Conservation (phyloP, 1,140 invertebrate species). For the Manduca sexta region DNA sequence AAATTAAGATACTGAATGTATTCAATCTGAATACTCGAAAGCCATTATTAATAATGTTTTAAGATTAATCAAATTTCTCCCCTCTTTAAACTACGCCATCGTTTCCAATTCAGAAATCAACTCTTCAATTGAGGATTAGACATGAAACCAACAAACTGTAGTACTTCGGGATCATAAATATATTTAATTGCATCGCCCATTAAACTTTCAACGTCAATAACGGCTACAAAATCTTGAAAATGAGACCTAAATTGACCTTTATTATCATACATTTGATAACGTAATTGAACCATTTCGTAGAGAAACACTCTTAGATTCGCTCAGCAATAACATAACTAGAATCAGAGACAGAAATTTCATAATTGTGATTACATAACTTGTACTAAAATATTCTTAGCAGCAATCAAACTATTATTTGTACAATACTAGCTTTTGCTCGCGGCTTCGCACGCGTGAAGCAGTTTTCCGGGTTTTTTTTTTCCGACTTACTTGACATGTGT, state of each 20-base stretch:
- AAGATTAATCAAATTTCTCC: constrained; percentile 7
- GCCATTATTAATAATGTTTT: no score
- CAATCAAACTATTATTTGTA: neutral
- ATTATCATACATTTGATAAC: no score
- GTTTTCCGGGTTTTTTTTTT: no score
- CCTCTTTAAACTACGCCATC: constrained; percentile 29
- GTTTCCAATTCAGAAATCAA: constrained; percentile 24
- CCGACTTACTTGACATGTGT: no score
- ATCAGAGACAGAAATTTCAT: constrained; percentile 1
- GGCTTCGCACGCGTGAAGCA: no score
- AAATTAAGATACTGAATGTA: no score
- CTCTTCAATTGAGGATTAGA: constrained; percentile 23
- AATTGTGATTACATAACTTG: neutral
- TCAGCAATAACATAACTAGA: neutral
- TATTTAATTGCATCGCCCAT: constrained; percentile 17
- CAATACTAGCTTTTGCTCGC: no score
- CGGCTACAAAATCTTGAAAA: constrained; percentile 24
- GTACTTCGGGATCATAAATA: constrained; percentile 26
- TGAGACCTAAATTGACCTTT: constrained; percentile 4
- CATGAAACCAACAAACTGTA: constrained; percentile 24
- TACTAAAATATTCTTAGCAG: neutral
- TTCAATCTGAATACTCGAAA: no score
- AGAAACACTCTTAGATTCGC: neutral
- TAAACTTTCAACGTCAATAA: constrained; percentile 25
- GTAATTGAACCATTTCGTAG: no score